Evolutionary conservation across 2,888 invertebrate genomes (phyloP).

Genomic region (Thyatira batis): DNA sequence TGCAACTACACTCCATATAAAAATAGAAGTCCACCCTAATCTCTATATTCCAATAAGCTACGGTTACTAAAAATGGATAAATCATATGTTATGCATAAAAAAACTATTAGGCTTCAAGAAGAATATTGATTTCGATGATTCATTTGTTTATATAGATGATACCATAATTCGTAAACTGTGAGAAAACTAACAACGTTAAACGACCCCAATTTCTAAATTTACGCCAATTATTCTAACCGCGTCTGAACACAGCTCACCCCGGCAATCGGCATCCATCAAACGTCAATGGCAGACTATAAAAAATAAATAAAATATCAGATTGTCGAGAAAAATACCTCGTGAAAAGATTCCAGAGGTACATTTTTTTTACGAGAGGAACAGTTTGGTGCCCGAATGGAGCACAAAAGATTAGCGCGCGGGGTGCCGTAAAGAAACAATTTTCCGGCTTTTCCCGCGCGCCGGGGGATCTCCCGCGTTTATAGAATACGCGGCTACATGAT

Average conservation of each 20-base stretch:
- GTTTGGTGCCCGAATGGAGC: slow-evolving; percentile 26
- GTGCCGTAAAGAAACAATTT: slow-evolving; percentile 81
- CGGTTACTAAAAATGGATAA: background rate
- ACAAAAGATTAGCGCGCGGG: slow-evolving; percentile 74
- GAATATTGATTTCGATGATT: background rate
- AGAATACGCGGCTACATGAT: slow-evolving; percentile 68
- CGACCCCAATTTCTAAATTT: slow-evolving; percentile 32
- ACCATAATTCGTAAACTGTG: background rate
- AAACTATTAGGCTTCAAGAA: no score
- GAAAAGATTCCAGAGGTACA: slow-evolving; percentile 38
- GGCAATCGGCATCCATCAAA: slow-evolving; percentile 60
- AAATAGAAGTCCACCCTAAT: background rate
- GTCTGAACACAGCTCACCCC: slow-evolving; percentile 21
- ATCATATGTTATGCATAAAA: background rate
- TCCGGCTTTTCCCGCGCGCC: slow-evolving; percentile 60
- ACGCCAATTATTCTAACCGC: slow-evolving; percentile 54
- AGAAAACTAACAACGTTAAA: slow-evolving; percentile 4
- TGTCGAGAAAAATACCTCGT: slow-evolving; percentile 38
- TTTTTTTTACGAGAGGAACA: slow-evolving; percentile 20
- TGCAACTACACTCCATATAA: background rate
- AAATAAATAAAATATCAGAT: slow-evolving; percentile 66
- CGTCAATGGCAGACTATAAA: slow-evolving; percentile 73
- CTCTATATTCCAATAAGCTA: background rate
- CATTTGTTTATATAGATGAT: background rate
- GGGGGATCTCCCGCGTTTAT: slow-evolving; percentile 58